Base-by-base conservation (phyloP, 2,113 vertebrate species). In the western clawed frog (Xenopus tropicalis) region DNA sequence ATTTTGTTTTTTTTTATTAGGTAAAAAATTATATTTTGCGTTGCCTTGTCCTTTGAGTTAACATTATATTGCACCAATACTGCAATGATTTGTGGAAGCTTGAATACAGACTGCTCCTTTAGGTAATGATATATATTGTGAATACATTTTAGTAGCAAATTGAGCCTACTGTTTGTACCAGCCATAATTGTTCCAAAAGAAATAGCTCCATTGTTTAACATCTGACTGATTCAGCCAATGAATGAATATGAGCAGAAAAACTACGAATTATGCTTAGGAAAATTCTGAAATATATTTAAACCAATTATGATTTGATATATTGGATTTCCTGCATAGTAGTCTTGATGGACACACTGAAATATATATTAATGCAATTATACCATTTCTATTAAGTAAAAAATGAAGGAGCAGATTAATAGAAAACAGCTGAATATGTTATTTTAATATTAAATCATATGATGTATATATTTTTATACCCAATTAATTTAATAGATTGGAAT, bases 401-500 rank as follows among this genome's bases (percentile, higher is more conserved):
- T 61, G 44, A 75, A 69, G 63, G 48, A 63, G 23, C 13, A 42
- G 46, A 44, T 76, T 76, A 76, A 69, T 63, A 37, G 29, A 69
- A 51, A 59, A 23, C 16, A 42, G 25, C 68, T 59, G 66, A 13
- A 14, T 56, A 48, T 48, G 24, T 54, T 21, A 63, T 52, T 74
- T 64, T 59, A 37, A 61, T 69, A 62, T 64, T 63, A 63, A 44
- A 20, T 56, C 46, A 69, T 19, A 56, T 44, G 48, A 69, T 63
- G 8, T 44, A 4, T 37, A 16, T 44, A 58, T 69, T 69, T 69
- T 76, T 59, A 69, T 76, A 63, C 66, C 46, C 66, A 76, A 75
- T 75, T 62, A 69, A 69, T 69, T 69, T 76, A 56, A 75, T 68
- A 61, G 44, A 74, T 54, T 69, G 66, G 59, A 43, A 21, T 56